Percentiles rank a stretch among this genome's conserved stretches.
Evolutionary conservation across 2,888 invertebrate species (phyloP).

Genomic region (Phortica okadai): DNA sequence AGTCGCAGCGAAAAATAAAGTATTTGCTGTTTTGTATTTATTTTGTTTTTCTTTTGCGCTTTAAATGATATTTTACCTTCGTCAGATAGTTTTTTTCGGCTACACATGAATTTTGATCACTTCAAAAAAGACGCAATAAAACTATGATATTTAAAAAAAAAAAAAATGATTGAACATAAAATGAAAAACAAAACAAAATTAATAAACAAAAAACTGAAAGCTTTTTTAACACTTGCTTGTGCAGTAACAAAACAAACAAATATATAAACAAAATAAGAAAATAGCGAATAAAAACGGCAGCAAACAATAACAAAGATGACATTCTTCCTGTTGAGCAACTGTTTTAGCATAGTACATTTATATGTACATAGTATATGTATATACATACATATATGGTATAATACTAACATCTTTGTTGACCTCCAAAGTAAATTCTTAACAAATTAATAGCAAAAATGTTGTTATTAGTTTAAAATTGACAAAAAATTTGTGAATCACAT

Average conservation of each 20-base stretch:
- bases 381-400: background rate
- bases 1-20: background rate
- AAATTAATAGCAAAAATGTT: background rate
- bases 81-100: background rate
- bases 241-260: background rate
- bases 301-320: background rate
- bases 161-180: background rate
- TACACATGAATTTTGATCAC: too few relatives aligned
- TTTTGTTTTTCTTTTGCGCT: background rate
- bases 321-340: slow-evolving; percentile 16
- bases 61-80: background rate
- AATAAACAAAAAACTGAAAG: too few relatives aligned
- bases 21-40: background rate
- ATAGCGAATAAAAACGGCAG: background rate
- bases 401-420: background rate
- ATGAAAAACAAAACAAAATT: background rate
- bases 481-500: too few relatives aligned
- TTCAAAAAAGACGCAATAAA: too few relatives aligned
- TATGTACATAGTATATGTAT: background rate
- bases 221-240: too few relatives aligned
- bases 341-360: background rate
- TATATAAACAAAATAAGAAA: background rate
- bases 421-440: background rate
- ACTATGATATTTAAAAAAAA: background rate
- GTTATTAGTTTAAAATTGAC: background rate